Conservation (phyloP, 2,113 vertebrate genomes). For the Danionella cerebrum region DNA sequence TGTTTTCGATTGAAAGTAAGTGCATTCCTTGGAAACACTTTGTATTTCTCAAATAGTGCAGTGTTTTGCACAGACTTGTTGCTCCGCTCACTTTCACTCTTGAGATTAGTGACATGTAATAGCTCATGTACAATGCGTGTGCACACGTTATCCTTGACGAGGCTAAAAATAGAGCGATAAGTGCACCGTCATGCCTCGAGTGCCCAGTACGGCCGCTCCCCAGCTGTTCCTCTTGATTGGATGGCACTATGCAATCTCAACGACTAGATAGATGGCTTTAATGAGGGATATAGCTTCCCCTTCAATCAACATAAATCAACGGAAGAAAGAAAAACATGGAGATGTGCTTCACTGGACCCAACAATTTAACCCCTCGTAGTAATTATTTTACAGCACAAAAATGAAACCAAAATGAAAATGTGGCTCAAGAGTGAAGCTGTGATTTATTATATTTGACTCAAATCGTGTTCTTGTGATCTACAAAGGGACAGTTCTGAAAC, state of each 20-base stretch:
- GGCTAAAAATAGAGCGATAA: conserved; percentile 28
- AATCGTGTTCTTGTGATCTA: neutral
- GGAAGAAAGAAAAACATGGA: neutral
- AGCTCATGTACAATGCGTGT: neutral
- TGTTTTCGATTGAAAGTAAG: too few species aligned
- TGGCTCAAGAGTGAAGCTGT: too few species aligned
- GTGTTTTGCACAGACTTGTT: too few species aligned
- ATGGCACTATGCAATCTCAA: conserved; percentile 14
- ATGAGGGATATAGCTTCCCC: conserved; percentile 6
- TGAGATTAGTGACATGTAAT: neutral
- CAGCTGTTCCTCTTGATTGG: conserved; percentile 16
- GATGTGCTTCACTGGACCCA: too few species aligned
- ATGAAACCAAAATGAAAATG: too few species aligned
- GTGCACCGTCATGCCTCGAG: neutral
- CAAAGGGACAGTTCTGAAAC: neutral
- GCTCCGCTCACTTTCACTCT: too few species aligned
- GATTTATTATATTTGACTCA: too few species aligned
- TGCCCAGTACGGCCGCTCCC: conserved; percentile 18
- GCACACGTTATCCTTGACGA: conserved; percentile 2
- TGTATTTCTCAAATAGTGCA: too few species aligned
- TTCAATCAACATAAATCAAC: neutral
- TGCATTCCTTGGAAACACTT: too few species aligned
- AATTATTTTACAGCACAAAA: too few species aligned
- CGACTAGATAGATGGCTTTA: neutral
- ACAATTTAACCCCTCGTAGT: too few species aligned